Evolutionary conservation across 2,888 invertebrate species (phyloP).

Genomic region (Serripes groenlandicus): DNA sequence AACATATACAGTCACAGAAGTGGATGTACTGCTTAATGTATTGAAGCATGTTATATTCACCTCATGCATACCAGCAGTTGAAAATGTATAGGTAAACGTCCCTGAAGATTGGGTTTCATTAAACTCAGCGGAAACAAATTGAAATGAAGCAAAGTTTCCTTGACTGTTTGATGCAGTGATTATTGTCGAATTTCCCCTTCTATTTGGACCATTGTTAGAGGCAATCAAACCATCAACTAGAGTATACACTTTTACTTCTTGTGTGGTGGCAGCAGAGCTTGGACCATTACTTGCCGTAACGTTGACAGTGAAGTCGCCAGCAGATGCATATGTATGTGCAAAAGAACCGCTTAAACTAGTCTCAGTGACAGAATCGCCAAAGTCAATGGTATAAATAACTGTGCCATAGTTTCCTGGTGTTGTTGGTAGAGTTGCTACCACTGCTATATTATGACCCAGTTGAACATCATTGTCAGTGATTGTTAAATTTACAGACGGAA

Average conservation of each 20-base stretch:
- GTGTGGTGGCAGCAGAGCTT: slow-evolving; percentile 30
- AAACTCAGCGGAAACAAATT: slow-evolving; percentile 48
- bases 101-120: slow-evolving; percentile 42
- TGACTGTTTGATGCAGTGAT: slow-evolving; percentile 49
- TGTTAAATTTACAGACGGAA: slow-evolving; percentile 41
- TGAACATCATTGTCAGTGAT: slow-evolving; percentile 24
- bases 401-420: slow-evolving; percentile 56
- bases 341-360: slow-evolving; percentile 21
- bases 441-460: slow-evolving; percentile 1
- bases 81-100: slow-evolving; percentile 36
- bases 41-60: slow-evolving; percentile 63
- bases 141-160: slow-evolving; percentile 60
- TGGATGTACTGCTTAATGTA: slow-evolving; percentile 40
- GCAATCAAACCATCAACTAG: slow-evolving; percentile 52
- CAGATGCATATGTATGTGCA: slow-evolving; percentile 45
- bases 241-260: slow-evolving; percentile 53
- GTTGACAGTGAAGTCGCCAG: slow-evolving; percentile 59
- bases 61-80: slow-evolving; percentile 47
- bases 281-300: slow-evolving; percentile 62
- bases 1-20: slow-evolving; percentile 44
- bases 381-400: slow-evolving; percentile 56
- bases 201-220: slow-evolving; percentile 49
- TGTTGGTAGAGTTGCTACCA: slow-evolving; percentile 39
- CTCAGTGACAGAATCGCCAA: slow-evolving; percentile 55
- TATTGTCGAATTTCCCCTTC: slow-evolving; percentile 13